Evolutionary conservation across 1,140 invertebrate species (phyloP), one percentile per base, ranked within the genome.

Genomic region (Steinernema khuongi): DNA sequence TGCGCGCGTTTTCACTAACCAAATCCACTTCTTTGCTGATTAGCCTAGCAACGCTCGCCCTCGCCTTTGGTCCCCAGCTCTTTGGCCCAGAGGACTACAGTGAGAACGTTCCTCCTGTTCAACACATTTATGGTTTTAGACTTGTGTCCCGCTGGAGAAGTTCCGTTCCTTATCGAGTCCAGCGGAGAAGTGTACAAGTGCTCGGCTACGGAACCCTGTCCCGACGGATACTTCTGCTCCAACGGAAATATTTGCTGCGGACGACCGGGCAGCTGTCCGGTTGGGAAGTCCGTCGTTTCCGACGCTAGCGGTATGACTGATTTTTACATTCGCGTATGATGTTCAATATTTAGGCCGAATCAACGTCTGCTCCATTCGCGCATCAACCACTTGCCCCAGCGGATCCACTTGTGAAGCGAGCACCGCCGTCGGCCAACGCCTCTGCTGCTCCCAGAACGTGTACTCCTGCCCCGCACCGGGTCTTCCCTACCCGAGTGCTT

Each of bases 221-320:
- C 79, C 14, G 32, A 18, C 32, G 68, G 69, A 18, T 81, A 26
- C 44, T 44, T 68, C 44, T 81, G 79, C 60, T 60, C 66, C 14
- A 31, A 33, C 18, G 60, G 29, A 17, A 36, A 70, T 18, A 41
- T 83, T 2, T 81, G 79, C 31, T 81, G 79, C 71, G 79, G 81
- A 31, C 44, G 70, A 22, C 33, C 75, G 19, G 81, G 78, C 22
- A 74, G 68, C 7, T 81, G 79, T 41, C 79, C 79, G 22, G 31
- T 17, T 0, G 67, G 70, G n/a, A 73, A 82, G 26, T 31, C 70
- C 17, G 79, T 71, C 29, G 67, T 81, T 31, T 66, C 41, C 28
- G 79, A 81, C 70, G 80, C 76, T 18, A 29, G 60, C 30, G 74
- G 78, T 79, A 26, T 36, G 66, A 19, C 31, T 69, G 28, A 22